These are phyloP conservation scores for Lordiphosa mommai DNA, from an alignment of 1,140 invertebrate species.

Conservation along the genomic window DNA sequence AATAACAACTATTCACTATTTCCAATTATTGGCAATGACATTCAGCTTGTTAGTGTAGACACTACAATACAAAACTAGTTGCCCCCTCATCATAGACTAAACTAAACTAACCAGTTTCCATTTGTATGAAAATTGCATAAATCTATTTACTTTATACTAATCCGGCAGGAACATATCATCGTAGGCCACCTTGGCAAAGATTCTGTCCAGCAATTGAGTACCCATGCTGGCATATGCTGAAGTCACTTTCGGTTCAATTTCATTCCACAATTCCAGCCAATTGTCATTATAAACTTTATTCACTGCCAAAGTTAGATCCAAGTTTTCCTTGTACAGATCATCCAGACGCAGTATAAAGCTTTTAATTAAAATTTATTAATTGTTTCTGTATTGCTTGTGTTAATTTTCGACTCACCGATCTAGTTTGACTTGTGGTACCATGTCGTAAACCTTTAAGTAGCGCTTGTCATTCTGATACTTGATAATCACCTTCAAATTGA, in stretches of 20 bases:
- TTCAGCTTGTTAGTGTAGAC: too few relatives aligned
- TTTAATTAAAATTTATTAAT: too few relatives aligned
- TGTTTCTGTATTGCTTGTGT: too few relatives aligned
- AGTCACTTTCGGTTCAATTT: background rate
- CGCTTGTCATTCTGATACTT: slow-evolving; percentile 1
- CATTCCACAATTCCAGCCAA: slow-evolving; percentile 20
- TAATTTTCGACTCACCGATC: slow-evolving; percentile 12
- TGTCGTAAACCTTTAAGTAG: background rate
- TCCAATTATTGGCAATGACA: too few relatives aligned
- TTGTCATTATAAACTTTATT: slow-evolving; percentile 12
- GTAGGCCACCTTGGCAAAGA: slow-evolving; percentile 6
- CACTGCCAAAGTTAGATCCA: slow-evolving; percentile 6
- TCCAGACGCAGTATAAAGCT: slow-evolving; percentile 1
- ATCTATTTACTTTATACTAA: background rate
- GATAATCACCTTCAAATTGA: slow-evolving; percentile 3
- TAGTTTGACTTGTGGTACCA: background rate
- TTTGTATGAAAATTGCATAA: background rate
- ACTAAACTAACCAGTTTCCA: background rate
- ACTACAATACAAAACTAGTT: too few relatives aligned
- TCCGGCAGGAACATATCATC: slow-evolving; percentile 10
- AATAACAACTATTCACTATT: too few relatives aligned
- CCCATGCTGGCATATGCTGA: background rate
- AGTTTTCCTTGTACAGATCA: slow-evolving; percentile 1
- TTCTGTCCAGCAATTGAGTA: background rate
- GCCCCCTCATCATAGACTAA: too few relatives aligned